These are phyloP conservation scores for Parthenolecanium corni DNA, from an alignment of 2,888 invertebrate species.

Conservation along the genomic window DNA sequence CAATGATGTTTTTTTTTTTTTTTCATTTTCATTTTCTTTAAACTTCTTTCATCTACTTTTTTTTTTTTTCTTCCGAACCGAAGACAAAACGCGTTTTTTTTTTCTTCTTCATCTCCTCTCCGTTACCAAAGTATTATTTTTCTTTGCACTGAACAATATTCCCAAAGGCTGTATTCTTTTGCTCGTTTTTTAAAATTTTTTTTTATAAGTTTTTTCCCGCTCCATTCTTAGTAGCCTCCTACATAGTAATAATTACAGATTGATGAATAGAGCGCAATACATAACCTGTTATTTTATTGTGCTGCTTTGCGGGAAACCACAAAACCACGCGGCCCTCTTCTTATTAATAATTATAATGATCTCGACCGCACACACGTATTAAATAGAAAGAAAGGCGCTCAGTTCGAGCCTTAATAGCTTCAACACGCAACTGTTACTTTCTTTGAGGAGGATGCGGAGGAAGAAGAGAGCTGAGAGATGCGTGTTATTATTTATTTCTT, in stretches of 20 bases:
- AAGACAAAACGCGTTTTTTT: neutral
- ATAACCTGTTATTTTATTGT: conserved; percentile 28
- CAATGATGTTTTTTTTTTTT: conserved; percentile 12
- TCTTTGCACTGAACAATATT: no score
- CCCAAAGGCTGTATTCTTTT: neutral
- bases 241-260: conserved; percentile 28
- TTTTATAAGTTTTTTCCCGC: no score
- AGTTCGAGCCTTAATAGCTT: conserved; percentile 20
- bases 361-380: conserved; percentile 27
- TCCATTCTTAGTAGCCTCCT: conserved; percentile 24
- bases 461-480: no score
- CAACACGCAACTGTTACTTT: conserved; percentile 21
- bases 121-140: no score
- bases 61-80: neutral
- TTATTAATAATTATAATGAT: conserved; percentile 26
- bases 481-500: neutral
- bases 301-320: conserved; percentile 27
- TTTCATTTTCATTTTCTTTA: neutral
- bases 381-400: conserved; percentile 16
- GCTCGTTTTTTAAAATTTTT: neutral
- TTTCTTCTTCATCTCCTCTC: neutral
- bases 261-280: conserved; percentile 26
- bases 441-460: neutral
- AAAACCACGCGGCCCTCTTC: conserved; percentile 26
- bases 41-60: neutral